phyloP scores from a whole-genome alignment of 2,113 vertebrate species.

The Amblyopsis rosae region DNA sequence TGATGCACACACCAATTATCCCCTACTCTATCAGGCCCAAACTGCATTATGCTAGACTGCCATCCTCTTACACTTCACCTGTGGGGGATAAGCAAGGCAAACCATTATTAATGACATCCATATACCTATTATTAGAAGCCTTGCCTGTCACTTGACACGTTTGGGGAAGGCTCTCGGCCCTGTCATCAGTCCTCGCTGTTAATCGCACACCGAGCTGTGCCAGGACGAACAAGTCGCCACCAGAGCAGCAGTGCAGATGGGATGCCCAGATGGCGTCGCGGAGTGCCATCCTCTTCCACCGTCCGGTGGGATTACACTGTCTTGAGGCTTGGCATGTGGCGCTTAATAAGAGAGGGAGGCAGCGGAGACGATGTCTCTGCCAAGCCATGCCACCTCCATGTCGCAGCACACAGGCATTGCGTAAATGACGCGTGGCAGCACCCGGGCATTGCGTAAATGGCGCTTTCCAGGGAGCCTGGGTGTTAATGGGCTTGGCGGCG shows the following conservation, averaged over 20 bases:
- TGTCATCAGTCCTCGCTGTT: conserved; percentile 57
- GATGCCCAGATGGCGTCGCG: conserved; percentile 75
- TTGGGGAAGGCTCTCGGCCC: conserved; percentile 56
- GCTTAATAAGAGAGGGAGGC: conserved; percentile 32
- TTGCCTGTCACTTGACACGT: conserved; percentile 60
- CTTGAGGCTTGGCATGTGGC: conserved; percentile 35
- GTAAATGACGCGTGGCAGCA: conserved; percentile 8
- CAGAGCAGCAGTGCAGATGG: conserved; percentile 74
- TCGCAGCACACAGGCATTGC: conserved; percentile 5
- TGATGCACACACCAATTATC: no score
- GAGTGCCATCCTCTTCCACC: conserved; percentile 47
- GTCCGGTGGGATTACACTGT: conserved; percentile 32
- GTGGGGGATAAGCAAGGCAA: conserved; percentile 49
- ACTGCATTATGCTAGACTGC: not conserved
- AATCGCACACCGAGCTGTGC: conserved; percentile 56
- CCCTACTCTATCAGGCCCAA: no score
- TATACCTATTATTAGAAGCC: conserved; percentile 66
- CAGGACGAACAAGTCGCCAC: conserved; percentile 59
- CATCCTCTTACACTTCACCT: conserved; percentile 29
- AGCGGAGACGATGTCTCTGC: conserved; percentile 35
- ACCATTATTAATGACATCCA: conserved; percentile 44
- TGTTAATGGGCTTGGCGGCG: conserved; percentile 67
- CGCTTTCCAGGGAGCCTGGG: conserved; percentile 54
- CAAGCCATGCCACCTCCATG: conserved; percentile 44
- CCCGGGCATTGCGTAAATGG: conserved; percentile 56